phyloP scores from a whole-genome alignment of 92 coral and sea anemone genomes.

The Epizoanthus ramosus region DNA sequence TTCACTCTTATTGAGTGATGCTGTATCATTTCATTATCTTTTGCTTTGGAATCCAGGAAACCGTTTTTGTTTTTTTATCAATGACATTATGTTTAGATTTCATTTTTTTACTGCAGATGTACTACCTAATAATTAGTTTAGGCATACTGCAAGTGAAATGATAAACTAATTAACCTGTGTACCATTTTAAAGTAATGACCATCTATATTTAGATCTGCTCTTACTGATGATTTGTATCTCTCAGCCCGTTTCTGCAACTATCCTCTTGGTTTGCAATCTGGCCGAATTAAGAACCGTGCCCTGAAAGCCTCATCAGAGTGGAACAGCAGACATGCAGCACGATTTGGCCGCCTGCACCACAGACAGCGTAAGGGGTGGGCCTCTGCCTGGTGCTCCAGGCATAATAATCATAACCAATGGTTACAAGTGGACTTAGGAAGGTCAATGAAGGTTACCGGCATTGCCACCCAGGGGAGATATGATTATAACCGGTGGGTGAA shows the following conservation, averaged over 20 bases:
- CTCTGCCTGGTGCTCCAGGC: conserved; percentile 74
- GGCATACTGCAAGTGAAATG: no score
- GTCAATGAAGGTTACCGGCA: conserved; percentile 67
- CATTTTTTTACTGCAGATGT: no score
- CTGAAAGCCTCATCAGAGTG: conserved; percentile 74
- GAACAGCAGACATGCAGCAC: conserved; percentile 61
- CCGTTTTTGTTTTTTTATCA: no score
- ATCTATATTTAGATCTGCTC: no score
- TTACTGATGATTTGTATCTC: background rate
- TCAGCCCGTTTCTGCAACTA: conserved; percentile 74
- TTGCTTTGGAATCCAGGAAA: no score
- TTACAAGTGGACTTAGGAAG: conserved; percentile 63
- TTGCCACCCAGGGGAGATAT: conserved; percentile 88
- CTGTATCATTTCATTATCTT: no score
- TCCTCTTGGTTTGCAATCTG: conserved; percentile 72
- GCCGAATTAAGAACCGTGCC: conserved; percentile 74
- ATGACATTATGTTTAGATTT: no score
- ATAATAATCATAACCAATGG: conserved; percentile 67
- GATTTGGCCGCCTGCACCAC: conserved; percentile 68
- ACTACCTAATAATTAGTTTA: no score
- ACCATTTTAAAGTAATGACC: no score
- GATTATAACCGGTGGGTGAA: conserved; percentile 64
- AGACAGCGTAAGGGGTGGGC: conserved; percentile 51
- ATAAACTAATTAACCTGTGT: no score
- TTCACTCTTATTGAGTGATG: no score